These are phyloP conservation scores for Xiphophorus couchianus DNA, from an alignment of 2,113 vertebrate species.

Conservation along the genomic window DNA sequence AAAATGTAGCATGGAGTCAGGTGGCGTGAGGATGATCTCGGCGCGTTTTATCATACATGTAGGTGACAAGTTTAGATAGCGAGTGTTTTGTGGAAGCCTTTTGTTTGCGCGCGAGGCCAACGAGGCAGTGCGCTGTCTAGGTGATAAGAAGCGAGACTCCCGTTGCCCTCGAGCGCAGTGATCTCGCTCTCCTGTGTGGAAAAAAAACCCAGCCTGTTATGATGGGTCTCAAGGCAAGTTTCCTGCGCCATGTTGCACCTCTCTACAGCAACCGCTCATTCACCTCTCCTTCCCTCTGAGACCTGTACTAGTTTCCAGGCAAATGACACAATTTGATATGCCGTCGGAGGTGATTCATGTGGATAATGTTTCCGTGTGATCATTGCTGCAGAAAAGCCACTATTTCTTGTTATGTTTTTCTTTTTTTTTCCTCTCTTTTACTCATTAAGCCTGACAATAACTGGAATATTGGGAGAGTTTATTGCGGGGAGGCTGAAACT, in stretches of 20 bases:
- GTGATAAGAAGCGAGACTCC: conserved; percentile 73
- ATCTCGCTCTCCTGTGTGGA: conserved; percentile 62
- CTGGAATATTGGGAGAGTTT: conserved; percentile 78
- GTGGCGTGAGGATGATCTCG: conserved; percentile 58
- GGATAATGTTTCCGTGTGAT: conserved; percentile 82
- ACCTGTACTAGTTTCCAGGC: conserved; percentile 83
- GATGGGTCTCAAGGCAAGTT: conserved; percentile 77
- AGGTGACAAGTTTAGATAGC: conserved; percentile 69
- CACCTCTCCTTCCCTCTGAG: conserved; percentile 81
- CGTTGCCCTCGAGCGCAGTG: conserved; percentile 68
- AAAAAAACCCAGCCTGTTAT: conserved; percentile 52
- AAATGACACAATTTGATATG: conserved; percentile 84
- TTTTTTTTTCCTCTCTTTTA: conserved; percentile 59
- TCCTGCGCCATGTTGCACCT: conserved; percentile 70
- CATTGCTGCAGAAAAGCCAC: conserved; percentile 73
- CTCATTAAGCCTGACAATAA: conserved; percentile 80
- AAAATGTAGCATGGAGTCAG: conserved; percentile 25
- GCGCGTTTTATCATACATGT: conserved; percentile 44
- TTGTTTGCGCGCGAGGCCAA: conserved; percentile 71
- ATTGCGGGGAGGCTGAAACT: conserved; percentile 79
- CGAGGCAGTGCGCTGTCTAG: conserved; percentile 75
- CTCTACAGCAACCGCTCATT: conserved; percentile 70
- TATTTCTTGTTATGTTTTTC: conserved; percentile 70
- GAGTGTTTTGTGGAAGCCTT: conserved; percentile 62
- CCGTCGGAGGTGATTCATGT: conserved; percentile 78